phyloP scores from a whole-genome alignment of 2,797 vertebrate species.

The Vireo griseus region DNA sequence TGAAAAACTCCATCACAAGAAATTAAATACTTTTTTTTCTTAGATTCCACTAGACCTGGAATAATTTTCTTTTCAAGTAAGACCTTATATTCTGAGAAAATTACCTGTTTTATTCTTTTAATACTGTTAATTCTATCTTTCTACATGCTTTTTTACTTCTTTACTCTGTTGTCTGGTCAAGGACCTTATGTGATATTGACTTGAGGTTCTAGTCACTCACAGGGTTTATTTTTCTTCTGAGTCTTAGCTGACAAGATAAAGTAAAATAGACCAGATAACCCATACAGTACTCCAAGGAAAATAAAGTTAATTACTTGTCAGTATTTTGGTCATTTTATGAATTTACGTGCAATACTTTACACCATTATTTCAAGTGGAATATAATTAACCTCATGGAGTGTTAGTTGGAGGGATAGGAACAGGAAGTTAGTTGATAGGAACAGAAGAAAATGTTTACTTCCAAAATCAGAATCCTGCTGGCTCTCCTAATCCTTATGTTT shows the following conservation, averaged over 20 bases:
- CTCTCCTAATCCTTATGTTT: background rate
- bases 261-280: background rate
- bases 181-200: background rate
- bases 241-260: background rate
- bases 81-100: background rate
- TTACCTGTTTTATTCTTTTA: background rate
- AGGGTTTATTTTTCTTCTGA: background rate
- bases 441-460: background rate
- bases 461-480: background rate
- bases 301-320: background rate
- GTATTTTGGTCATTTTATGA: background rate
- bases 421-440: background rate
- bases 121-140: background rate
- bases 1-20: background rate
- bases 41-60: background rate
- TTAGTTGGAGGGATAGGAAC: background rate
- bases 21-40: background rate
- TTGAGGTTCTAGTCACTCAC: background rate
- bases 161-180: background rate
- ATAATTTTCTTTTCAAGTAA: background rate
- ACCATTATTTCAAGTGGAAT: background rate
- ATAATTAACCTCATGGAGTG: background rate
- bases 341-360: background rate
- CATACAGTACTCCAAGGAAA: background rate
- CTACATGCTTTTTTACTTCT: background rate